phyloP scores from a whole-genome alignment of 2,888 invertebrate genomes.

The Vanessa cardui region DNA sequence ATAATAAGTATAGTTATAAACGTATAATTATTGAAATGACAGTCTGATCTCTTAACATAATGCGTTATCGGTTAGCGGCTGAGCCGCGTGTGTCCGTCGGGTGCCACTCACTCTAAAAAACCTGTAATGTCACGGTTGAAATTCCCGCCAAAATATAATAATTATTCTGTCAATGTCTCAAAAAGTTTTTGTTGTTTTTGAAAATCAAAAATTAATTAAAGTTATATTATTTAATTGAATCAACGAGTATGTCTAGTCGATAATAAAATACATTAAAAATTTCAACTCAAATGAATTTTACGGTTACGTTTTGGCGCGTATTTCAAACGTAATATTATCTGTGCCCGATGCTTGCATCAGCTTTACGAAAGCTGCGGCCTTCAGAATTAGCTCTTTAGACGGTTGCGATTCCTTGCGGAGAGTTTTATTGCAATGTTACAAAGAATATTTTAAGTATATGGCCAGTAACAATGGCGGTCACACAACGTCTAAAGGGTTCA shows the following conservation, averaged over 20 bases:
- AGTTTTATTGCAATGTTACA: constrained; percentile 11
- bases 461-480: constrained; percentile 38
- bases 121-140: constrained; percentile 32
- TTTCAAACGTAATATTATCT: constrained; percentile 27
- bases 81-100: constrained; percentile 52
- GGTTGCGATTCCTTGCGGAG: constrained; percentile 17
- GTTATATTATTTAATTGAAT: constrained; percentile 20
- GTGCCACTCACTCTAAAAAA: constrained; percentile 44
- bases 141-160: constrained; percentile 33
- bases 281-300: constrained; percentile 17
- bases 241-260: constrained; percentile 39
- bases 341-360: constrained; percentile 51
- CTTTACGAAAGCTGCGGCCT: constrained; percentile 38
- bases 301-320: constrained; percentile 30
- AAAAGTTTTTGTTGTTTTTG: neutral
- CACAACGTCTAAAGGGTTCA: constrained; percentile 25
- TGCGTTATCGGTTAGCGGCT: constrained; percentile 55
- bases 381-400: constrained; percentile 22
- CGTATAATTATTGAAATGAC: constrained; percentile 77
- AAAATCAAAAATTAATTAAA: constrained; percentile 7
- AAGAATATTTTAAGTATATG: constrained; percentile 25
- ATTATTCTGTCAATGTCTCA: neutral
- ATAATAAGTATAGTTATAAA: constrained; percentile 76
- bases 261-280: constrained; percentile 18
- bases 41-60: constrained; percentile 81